Conservation (phyloP, 2,797 vertebrate genomes). For the Neomorphus geoffroyi region DNA sequence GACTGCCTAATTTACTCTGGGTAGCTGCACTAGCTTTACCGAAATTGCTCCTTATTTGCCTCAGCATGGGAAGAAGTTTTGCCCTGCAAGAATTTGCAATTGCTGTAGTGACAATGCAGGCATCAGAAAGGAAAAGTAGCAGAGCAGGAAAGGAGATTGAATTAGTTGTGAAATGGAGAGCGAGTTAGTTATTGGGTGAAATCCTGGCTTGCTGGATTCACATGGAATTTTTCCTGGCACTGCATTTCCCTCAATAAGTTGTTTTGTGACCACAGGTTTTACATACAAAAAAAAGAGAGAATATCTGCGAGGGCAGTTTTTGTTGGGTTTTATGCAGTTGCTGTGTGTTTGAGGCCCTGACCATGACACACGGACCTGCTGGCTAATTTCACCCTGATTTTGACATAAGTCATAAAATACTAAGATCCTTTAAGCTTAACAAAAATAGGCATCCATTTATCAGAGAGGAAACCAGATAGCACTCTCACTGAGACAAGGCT, state of each 20-base stretch:
- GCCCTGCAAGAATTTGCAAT: not conserved
- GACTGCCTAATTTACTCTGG: slow-evolving; percentile 19
- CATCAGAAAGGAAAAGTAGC: not conserved
- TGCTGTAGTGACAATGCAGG: not conserved
- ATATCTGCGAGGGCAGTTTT: not conserved
- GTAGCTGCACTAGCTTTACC: not conserved
- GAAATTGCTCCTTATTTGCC: not conserved
- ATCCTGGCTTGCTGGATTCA: not conserved
- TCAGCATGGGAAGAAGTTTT: not conserved
- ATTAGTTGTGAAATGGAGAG: not conserved
- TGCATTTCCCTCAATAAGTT: not conserved
- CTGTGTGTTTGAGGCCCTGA: not conserved
- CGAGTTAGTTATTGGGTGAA: not conserved
- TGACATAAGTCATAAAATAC: not conserved
- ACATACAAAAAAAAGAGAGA: not conserved
- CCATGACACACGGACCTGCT: not conserved
- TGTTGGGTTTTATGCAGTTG: not conserved
- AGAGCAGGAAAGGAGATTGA: not conserved
- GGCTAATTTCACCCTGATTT: not conserved
- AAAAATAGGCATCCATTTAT: not conserved
- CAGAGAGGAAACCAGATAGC: not conserved
- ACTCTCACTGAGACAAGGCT: not conserved
- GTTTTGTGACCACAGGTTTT: not conserved
- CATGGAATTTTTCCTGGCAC: not conserved
- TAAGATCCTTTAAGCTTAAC: not conserved